Percentiles rank a stretch among this genome's conserved stretches.
These are phyloP conservation scores for Hydraecia micacea DNA, from an alignment of 2,888 invertebrate genomes.

Conservation along the genomic window DNA sequence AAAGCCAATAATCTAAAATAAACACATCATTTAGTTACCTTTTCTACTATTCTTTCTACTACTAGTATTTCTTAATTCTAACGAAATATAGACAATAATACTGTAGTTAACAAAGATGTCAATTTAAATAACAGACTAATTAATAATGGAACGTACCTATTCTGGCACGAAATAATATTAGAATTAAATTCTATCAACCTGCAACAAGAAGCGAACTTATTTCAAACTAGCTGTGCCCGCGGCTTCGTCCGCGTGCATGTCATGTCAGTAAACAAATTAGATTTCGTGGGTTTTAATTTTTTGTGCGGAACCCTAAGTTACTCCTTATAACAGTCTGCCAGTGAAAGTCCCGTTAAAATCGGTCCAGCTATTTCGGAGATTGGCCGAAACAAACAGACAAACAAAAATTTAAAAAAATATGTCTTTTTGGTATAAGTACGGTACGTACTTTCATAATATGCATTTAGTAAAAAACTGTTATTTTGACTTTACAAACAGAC, in stretches of 20 bases:
- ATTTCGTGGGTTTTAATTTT: too few species aligned
- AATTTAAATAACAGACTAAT: constrained; percentile 11
- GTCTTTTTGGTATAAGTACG: too few species aligned
- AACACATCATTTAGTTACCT: not conserved
- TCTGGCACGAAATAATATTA: not conserved
- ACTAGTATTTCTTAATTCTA: not conserved
- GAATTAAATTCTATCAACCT: not conserved
- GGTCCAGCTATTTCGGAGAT: too few species aligned
- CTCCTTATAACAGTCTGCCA: too few species aligned
- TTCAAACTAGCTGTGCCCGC: not conserved
- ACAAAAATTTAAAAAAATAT: too few species aligned
- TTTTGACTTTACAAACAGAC: not conserved
- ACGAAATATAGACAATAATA: not conserved
- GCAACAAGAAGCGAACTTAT: not conserved
- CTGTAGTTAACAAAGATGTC: not conserved
- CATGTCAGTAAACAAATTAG: too few species aligned
- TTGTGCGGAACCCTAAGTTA: too few species aligned
- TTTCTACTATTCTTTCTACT: too few species aligned
- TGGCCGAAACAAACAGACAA: too few species aligned
- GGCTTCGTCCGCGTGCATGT: too few species aligned
- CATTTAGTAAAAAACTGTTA: not conserved
- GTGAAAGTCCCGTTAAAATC: too few species aligned
- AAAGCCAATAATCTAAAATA: not conserved
- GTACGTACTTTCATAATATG: too few species aligned
- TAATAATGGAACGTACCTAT: not conserved